Evolutionary conservation across 2,113 vertebrate genomes (phyloP).

Genomic region (Gymnorhina tibicen): DNA sequence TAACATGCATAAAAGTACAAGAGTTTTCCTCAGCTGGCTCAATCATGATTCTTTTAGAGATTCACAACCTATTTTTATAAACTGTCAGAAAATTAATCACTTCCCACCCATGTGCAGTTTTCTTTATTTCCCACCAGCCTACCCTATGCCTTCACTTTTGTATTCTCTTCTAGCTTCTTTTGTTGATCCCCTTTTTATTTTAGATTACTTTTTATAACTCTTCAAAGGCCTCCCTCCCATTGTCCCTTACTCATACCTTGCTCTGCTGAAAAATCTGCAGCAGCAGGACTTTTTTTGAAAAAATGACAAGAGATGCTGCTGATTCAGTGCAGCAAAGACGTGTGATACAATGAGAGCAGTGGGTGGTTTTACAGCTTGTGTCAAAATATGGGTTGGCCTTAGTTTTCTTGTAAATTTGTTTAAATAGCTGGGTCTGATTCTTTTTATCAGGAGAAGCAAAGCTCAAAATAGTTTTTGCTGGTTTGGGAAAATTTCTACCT

Average conservation of each 20-base stretch:
- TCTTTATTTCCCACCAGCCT: background rate
- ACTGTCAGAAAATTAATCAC: background rate
- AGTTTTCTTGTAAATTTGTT: background rate
- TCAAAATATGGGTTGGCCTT: background rate
- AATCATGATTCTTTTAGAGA: background rate
- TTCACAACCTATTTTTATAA: background rate
- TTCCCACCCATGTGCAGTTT: background rate
- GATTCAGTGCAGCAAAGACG: background rate
- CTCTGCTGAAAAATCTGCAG: background rate
- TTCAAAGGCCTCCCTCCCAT: background rate
- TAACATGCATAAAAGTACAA: background rate
- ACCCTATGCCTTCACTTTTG: background rate
- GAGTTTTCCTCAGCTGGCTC: background rate
- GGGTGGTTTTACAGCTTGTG: background rate
- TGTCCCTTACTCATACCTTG: background rate
- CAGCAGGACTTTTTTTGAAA: background rate
- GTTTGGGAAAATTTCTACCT: background rate
- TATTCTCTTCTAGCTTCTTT: background rate
- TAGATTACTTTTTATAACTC: constrained; percentile 2
- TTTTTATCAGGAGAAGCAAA: background rate
- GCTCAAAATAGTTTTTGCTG: background rate
- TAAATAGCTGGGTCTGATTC: background rate
- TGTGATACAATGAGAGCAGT: background rate
- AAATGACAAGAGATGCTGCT: background rate
- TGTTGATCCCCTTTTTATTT: background rate